Evolutionary conservation across 2,888 invertebrate genomes (phyloP).

Genomic region (Netelia fuscicornis): DNA sequence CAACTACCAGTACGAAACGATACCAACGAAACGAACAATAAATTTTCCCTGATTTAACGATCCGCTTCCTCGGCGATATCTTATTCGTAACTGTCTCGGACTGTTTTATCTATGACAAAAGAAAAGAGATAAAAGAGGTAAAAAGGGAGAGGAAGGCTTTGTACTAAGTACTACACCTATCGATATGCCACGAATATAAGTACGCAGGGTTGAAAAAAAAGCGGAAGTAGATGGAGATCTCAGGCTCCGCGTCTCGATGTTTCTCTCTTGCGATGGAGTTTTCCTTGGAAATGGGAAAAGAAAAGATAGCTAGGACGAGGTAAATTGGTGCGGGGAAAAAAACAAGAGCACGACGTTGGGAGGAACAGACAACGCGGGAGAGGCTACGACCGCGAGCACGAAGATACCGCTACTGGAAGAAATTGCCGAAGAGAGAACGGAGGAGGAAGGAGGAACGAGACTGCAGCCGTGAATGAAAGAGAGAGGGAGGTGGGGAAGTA

Average conservation of each 20-base stretch:
- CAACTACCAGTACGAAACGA: neutral
- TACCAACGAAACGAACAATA: conserved; percentile 29
- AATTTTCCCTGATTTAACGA: conserved; percentile 47
- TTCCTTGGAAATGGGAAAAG: conserved; percentile 40
- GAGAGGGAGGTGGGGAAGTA: conserved; percentile 3
- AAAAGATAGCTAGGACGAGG: conserved; percentile 30
- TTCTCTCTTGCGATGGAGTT: conserved; percentile 46
- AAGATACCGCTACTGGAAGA: conserved; percentile 37
- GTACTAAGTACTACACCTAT: conserved; percentile 22
- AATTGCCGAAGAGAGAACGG: conserved; percentile 32
- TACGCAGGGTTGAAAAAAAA: conserved; percentile 1
- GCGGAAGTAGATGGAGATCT: conserved; percentile 58
- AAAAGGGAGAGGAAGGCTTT: neutral
- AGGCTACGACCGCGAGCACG: conserved; percentile 23
- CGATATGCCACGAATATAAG: neutral
- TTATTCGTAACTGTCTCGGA: conserved; percentile 6
- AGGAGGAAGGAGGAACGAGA: neutral
- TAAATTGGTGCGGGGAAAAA: conserved; percentile 55
- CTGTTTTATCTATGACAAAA: too few relatives aligned
- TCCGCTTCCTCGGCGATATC: neutral
- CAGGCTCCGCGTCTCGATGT: conserved; percentile 8
- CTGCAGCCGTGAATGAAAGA: conserved; percentile 3
- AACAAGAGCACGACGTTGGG: conserved; percentile 1
- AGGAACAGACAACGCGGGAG: conserved; percentile 1
- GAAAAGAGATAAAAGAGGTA: too few relatives aligned